Evolutionary conservation across 2,797 vertebrate species (phyloP).

Genomic region (Macrochelys suwanniensis): DNA sequence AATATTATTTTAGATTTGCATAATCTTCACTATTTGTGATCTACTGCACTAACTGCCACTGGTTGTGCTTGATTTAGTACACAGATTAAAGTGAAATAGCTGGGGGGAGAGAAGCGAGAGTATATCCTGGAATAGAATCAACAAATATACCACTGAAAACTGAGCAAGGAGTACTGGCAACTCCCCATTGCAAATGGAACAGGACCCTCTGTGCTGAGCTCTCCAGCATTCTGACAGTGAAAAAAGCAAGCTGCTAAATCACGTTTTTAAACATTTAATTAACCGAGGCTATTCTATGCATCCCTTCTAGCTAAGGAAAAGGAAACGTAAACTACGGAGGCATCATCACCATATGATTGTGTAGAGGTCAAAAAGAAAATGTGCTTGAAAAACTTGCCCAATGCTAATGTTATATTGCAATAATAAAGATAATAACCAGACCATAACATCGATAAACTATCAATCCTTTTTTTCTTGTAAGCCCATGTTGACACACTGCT

Average conservation of each 20-base stretch:
- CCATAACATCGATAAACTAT: neutral
- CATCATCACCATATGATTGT: neutral
- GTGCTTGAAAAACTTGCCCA: neutral
- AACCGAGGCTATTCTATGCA: conserved; percentile 33
- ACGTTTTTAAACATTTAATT: conserved; percentile 70
- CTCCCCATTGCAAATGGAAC: conserved; percentile 52
- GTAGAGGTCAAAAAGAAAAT: neutral
- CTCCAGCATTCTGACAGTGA: conserved; percentile 3
- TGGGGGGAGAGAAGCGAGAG: neutral
- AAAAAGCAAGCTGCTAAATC: conserved; percentile 29
- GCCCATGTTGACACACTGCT: too few species aligned
- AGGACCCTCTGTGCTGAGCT: conserved; percentile 11
- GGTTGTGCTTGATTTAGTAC: conserved; percentile 12
- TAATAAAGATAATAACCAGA: neutral
- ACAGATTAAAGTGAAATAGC: conserved; percentile 26
- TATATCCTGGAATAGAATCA: conserved; percentile 10
- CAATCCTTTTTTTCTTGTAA: neutral
- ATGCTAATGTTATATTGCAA: neutral
- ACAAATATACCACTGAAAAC: neutral
- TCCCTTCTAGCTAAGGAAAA: neutral
- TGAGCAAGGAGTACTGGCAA: conserved; percentile 32
- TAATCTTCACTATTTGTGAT: conserved; percentile 35
- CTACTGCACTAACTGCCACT: neutral
- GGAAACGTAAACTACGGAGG: neutral
- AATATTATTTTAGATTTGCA: conserved; percentile 23